Evolutionary conservation across 2,113 vertebrate species (phyloP).

Genomic region (Leptocoma aspasia): DNA sequence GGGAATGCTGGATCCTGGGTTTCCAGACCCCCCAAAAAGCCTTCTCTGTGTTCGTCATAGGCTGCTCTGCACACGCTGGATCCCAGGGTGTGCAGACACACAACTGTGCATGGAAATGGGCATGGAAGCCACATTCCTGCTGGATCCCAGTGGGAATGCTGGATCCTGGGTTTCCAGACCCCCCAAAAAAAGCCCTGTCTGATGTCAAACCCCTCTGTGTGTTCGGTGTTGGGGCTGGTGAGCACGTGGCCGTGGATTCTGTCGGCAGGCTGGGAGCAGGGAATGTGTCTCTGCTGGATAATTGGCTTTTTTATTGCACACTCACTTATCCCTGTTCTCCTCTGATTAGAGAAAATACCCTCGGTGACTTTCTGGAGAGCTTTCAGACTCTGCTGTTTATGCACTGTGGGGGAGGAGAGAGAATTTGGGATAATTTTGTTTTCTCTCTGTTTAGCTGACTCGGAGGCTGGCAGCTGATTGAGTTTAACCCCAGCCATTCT

Average conservation of each 20-base stretch:
- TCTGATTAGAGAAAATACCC: slow-evolving; percentile 29
- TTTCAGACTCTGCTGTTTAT: slow-evolving; percentile 24
- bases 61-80: not conserved
- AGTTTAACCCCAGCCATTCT: not conserved
- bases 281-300: not conserved
- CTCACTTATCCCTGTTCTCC: not conserved
- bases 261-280: slow-evolving; percentile 2
- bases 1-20: not conserved
- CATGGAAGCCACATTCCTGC: not conserved
- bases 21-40: not conserved
- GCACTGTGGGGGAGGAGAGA: slow-evolving; percentile 30
- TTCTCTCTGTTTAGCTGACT: slow-evolving; percentile 35
- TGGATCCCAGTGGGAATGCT: not conserved
- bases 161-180: not conserved
- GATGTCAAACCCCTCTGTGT: accelerated
- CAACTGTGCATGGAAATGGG: no score
- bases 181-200: not conserved
- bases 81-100: accelerated
- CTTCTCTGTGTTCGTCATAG: accelerated
- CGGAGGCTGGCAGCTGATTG: not conserved
- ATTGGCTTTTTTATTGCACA: slow-evolving; percentile 34
- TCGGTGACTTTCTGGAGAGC: slow-evolving; percentile 8
- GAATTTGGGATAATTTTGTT: slow-evolving; percentile 26
- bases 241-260: not conserved
- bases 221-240: not conserved